Evolutionary conservation across 2,113 vertebrate genomes (phyloP), one percentile per base, ranked within the genome.

Genomic region (Hemibagrus wyckioides): DNA sequence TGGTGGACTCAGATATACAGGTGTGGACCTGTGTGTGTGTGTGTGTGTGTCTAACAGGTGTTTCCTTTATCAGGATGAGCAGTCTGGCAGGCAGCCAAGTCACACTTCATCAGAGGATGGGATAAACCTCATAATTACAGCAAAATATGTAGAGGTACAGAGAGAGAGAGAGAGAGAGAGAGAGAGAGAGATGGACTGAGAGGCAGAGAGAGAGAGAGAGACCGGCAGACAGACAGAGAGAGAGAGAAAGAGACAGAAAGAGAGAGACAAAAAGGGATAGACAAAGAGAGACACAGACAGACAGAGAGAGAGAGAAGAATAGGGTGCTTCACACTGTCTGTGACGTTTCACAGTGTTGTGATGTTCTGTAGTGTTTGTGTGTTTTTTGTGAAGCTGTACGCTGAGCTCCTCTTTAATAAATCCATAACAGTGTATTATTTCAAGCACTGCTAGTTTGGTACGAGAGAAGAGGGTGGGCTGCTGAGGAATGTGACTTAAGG

Each of bases 361-460:
- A 39, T 7, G 2, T 2, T 2, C 39, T 6, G 7, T 9, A 6
- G 6, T 39, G 19, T 23, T 36, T 21, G 39, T 10, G 10, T 0
- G 0, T 3, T 23, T 15, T 71, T 41, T 2, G 23, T 28, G 39
- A 41, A 76, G 73, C 39, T 1, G 73, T 44, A 50, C 28, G 11
- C 44, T 17, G n/a, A 54, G 17, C 50, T 9, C 77, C 25, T 33
- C 52, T 33, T 28, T 23, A 8, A 25, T 67, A 25, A 87, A 87
- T 25, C 67, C 83, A 65, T 79, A 67, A 80, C 83, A 73, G 83
- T 85, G 83, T 85, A 89, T 85, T 85, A 89, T 85, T 85, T 88
- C 67, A 86, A 54, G 73, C 85, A 65, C 52, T 48, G 69, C 57
- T 67, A 23, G 54, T 50, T 44, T 84, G 89, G 89, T 48, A 86